phyloP scores from a whole-genome alignment of 2,888 invertebrate species.

The Catocala fraxini region DNA sequence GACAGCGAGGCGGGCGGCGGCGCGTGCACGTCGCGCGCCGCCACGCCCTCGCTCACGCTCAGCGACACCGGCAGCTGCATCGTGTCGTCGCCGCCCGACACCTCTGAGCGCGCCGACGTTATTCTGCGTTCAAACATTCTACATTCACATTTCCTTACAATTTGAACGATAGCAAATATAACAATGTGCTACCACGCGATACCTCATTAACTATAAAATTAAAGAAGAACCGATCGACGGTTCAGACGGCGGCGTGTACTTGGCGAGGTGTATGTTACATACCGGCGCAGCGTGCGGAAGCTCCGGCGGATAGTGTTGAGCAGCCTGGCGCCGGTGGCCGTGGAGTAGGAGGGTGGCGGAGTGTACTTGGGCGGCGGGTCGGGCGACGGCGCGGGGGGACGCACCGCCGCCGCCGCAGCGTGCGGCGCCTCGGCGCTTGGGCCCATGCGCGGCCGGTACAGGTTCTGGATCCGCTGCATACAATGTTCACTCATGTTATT shows the following conservation, averaged over 20 bases:
- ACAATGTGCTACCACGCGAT: too few species aligned
- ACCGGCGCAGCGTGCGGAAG: slow-evolving; percentile 89
- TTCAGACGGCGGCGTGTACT: slow-evolving; percentile 91
- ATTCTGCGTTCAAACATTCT: slow-evolving; percentile 62
- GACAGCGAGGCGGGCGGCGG: slow-evolving; percentile 59
- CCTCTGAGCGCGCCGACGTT: slow-evolving; percentile 68
- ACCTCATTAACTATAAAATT: too few species aligned
- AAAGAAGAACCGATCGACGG: too few species aligned
- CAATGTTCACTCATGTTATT: neutral
- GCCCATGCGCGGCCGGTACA: slow-evolving; percentile 92
- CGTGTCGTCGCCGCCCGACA: slow-evolving; percentile 60
- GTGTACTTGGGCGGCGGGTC: slow-evolving; percentile 98
- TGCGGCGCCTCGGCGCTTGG: slow-evolving; percentile 58
- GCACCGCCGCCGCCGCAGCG: slow-evolving; percentile 35
- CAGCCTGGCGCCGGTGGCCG: slow-evolving; percentile 95
- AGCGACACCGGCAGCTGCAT: slow-evolving; percentile 77
- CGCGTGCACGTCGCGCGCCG: slow-evolving; percentile 59
- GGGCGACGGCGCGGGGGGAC: slow-evolving; percentile 54
- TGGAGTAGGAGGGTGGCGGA: slow-evolving; percentile 97
- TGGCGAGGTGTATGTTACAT: slow-evolving; percentile 73
- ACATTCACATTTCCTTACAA: too few species aligned
- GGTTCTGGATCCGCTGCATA: slow-evolving; percentile 92
- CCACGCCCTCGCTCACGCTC: slow-evolving; percentile 68
- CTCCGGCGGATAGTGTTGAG: slow-evolving; percentile 93
- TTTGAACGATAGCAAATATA: too few species aligned